A percentile compares a stretch with the other conserved stretches of the same genome.
Evolutionary conservation across 2,797 vertebrate species (phyloP).

Genomic region (Eulemur rubriventer): DNA sequence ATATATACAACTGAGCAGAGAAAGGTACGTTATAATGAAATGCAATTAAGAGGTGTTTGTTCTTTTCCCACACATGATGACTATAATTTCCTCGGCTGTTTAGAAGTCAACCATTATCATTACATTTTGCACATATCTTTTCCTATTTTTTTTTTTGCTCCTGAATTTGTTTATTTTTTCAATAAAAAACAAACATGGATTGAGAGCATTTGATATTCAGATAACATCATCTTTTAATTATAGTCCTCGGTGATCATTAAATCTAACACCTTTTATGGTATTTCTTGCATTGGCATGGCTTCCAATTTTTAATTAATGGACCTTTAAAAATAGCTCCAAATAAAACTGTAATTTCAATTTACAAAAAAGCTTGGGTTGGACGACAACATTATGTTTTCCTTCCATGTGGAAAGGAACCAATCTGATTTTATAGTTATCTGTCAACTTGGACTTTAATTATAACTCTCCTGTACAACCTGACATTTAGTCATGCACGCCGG

Average conservation of each 20-base stretch:
- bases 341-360: conserved; percentile 79
- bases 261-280: conserved; percentile 75
- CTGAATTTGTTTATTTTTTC: conserved; percentile 88
- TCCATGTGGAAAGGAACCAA: conserved; percentile 71
- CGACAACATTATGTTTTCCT: conserved; percentile 64
- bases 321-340: conserved; percentile 79
- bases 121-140: conserved; percentile 86
- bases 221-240: conserved; percentile 85
- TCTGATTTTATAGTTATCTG: conserved; percentile 77
- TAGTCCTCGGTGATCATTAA: conserved; percentile 75
- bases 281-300: conserved; percentile 65
- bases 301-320: conserved; percentile 76
- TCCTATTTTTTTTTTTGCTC: conserved; percentile 79
- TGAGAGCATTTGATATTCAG: conserved; percentile 81
- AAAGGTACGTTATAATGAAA: conserved; percentile 92
- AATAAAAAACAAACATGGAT: conserved; percentile 86
- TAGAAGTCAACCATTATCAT: conserved; percentile 90
- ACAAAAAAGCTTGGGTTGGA: conserved; percentile 61
- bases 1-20: conserved; percentile 90
- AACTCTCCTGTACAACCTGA: conserved; percentile 67
- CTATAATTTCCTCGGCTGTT: conserved; percentile 90
- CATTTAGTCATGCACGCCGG: conserved; percentile 14
- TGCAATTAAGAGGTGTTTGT: conserved; percentile 92
- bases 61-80: conserved; percentile 88
- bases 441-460: conserved; percentile 76